Conservation (phyloP, 2,888 invertebrate genomes). For the Myathropa florea region DNA sequence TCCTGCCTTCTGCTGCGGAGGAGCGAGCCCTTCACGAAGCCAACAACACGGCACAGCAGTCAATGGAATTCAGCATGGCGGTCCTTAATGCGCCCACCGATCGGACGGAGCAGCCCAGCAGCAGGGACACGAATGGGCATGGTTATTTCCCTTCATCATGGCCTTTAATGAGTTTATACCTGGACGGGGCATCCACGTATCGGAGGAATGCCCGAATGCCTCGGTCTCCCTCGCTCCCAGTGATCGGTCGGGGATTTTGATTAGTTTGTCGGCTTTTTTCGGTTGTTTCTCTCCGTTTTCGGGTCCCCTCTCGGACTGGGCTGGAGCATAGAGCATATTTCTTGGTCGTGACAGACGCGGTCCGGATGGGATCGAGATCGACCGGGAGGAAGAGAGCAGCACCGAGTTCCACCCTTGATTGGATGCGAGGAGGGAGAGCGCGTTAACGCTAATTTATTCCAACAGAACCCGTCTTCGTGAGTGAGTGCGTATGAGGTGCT, state of each 20-base stretch:
- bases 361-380: background rate
- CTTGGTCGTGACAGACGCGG: conserved; percentile 60
- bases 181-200: conserved; percentile 22
- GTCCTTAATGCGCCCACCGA: conserved; percentile 62
- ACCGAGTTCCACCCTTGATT: conserved; percentile 59
- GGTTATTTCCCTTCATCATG: conserved; percentile 69
- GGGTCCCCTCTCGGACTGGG: conserved; percentile 21
- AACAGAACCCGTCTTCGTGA: conserved; percentile 47
- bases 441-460: conserved; percentile 69
- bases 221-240: conserved; percentile 54
- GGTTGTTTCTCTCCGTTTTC: conserved; percentile 29
- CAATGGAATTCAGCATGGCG: conserved; percentile 70
- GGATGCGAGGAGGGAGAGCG: conserved; percentile 55
- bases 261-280: conserved; percentile 69
- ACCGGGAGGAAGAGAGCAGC: conserved; percentile 1
- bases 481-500: conserved; percentile 43
- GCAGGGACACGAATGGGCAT: conserved; percentile 66
- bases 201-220: conserved; percentile 13
- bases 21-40: conserved; percentile 50
- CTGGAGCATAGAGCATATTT: conserved; percentile 55
- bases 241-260: conserved; percentile 66
- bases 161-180: conserved; percentile 69
- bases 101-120: conserved; percentile 7
- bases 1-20: background rate
- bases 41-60: background rate